Evolutionary conservation across 2,888 invertebrate species (phyloP).

Genomic region (Drosophila tanythrix): DNA sequence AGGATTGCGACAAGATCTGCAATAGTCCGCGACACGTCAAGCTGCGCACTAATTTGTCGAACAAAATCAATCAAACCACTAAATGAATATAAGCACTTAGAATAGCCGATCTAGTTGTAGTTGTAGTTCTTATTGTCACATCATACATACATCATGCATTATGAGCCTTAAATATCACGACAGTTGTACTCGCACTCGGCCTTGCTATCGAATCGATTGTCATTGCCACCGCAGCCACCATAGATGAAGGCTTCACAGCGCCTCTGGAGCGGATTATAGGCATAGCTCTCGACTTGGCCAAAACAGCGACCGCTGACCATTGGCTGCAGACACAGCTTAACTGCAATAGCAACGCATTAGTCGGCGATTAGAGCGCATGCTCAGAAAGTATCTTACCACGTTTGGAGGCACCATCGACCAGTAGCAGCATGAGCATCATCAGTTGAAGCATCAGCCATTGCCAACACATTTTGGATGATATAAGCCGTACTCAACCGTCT

Average conservation of each 20-base stretch:
- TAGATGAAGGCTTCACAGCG: conserved; percentile 91
- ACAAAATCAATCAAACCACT: conserved; percentile 63
- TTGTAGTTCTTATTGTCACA: conserved; percentile 37
- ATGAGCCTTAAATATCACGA: conserved; percentile 60
- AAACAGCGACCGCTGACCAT: conserved; percentile 89
- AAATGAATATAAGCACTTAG: conserved; percentile 50
- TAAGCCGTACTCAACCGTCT: conserved; percentile 48
- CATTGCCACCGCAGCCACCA: conserved; percentile 91
- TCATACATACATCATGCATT: conserved; percentile 9
- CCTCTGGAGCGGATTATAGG: conserved; percentile 88
- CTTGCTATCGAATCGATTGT: conserved; percentile 89
- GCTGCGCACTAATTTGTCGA: conserved; percentile 48
- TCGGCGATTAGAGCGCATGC: background rate
- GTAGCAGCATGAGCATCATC: conserved; percentile 28
- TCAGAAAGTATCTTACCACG: conserved; percentile 50
- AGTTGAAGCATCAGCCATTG: conserved; percentile 34
- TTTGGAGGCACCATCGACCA: conserved; percentile 61
- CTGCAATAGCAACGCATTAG: conserved; percentile 30
- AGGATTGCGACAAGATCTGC: conserved; percentile 82
- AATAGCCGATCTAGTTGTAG: conserved; percentile 11
- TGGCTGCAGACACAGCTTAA: conserved; percentile 89
- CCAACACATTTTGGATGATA: conserved; percentile 37
- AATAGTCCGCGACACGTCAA: conserved; percentile 76
- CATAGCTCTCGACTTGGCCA: conserved; percentile 90
- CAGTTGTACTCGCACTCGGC: conserved; percentile 88